Percentiles rank a stretch among this genome's conserved stretches.
phyloP scores from a whole-genome alignment of 1,140 invertebrate species.

The Zelostemma sp. region DNA sequence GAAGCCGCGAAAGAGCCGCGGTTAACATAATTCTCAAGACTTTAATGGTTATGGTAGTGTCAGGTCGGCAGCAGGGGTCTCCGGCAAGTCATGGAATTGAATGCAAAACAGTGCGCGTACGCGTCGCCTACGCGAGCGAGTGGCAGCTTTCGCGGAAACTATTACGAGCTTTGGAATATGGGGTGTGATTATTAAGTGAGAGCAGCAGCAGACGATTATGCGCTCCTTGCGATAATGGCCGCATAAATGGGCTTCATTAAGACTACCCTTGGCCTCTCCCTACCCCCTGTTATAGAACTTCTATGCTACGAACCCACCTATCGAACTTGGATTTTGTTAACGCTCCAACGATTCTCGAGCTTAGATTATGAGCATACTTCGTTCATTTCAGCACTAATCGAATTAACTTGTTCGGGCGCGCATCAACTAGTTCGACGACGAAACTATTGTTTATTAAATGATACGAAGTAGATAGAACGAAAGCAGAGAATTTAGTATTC shows the following conservation, averaged over 20 bases:
- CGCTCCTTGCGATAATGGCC: slow-evolving; percentile 64
- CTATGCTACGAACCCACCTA: slow-evolving; percentile 34
- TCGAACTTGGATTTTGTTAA: slow-evolving; percentile 37
- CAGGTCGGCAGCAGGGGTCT: slow-evolving; percentile 30
- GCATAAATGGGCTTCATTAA: slow-evolving; percentile 69
- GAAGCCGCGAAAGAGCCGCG: slow-evolving; percentile 47
- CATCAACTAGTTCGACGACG: no score
- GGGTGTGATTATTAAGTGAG: slow-evolving; percentile 67
- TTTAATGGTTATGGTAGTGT: slow-evolving; percentile 47
- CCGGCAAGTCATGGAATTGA: slow-evolving; percentile 45
- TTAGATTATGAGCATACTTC: slow-evolving; percentile 20
- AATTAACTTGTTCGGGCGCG: slow-evolving; percentile 31
- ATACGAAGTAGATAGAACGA: no score
- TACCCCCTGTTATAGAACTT: slow-evolving; percentile 34
- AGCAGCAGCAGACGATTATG: slow-evolving; percentile 63
- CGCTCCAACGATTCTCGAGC: slow-evolving; percentile 13
- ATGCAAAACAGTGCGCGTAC: slow-evolving; percentile 47
- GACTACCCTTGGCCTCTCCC: slow-evolving; percentile 49
- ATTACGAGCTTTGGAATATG: slow-evolving; percentile 62
- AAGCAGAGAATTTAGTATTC: no score
- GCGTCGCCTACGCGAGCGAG: slow-evolving; percentile 38
- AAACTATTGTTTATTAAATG: no score
- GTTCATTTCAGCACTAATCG: slow-evolving; percentile 27
- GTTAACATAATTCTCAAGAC: slow-evolving; percentile 46
- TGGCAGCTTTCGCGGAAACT: slow-evolving; percentile 54